Evolutionary conservation across 2,113 vertebrate species (phyloP).

Genomic region (Eolophus roseicapilla): DNA sequence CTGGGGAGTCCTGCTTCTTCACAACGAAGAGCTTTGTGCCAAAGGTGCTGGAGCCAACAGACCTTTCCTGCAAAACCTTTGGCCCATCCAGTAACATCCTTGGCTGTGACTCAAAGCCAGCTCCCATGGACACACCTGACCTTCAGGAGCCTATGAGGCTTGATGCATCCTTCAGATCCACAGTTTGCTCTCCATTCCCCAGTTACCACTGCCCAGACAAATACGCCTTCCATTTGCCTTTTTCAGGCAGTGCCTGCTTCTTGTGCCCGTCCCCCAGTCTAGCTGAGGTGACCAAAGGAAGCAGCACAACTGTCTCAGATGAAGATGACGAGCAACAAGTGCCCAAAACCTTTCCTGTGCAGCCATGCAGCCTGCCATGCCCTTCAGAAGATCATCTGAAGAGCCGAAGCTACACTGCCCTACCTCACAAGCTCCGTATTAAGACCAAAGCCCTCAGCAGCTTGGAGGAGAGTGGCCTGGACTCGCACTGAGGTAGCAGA

Average conservation of each 20-base stretch:
- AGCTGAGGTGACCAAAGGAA: background rate
- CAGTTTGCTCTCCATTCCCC: conserved; percentile 58
- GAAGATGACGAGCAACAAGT: conserved; percentile 74
- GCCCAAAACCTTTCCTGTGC: conserved; percentile 28
- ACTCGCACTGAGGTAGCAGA: background rate
- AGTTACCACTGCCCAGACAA: conserved; percentile 65
- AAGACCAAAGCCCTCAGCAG: conserved; percentile 62
- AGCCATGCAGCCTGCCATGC: background rate
- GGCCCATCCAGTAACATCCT: background rate
- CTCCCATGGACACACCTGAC: background rate
- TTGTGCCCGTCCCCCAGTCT: background rate
- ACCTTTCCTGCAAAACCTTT: background rate
- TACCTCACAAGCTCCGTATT: conserved; percentile 79
- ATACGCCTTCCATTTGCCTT: background rate
- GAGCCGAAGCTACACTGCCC: conserved; percentile 22
- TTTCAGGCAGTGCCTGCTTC: conserved; percentile 42
- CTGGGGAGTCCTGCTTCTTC: conserved; percentile 51
- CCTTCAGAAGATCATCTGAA: background rate
- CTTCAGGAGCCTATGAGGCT: background rate
- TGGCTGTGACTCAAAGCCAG: background rate
- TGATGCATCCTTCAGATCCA: conserved; percentile 52
- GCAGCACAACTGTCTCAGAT: background rate
- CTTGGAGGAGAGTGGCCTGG: background rate
- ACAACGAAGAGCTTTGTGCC: background rate
- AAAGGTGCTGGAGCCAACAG: background rate